Evolutionary conservation across 2,113 vertebrate genomes (phyloP), one percentile per base, ranked within the genome.

Genomic region (Cyprinodon brontotheroides): DNA sequence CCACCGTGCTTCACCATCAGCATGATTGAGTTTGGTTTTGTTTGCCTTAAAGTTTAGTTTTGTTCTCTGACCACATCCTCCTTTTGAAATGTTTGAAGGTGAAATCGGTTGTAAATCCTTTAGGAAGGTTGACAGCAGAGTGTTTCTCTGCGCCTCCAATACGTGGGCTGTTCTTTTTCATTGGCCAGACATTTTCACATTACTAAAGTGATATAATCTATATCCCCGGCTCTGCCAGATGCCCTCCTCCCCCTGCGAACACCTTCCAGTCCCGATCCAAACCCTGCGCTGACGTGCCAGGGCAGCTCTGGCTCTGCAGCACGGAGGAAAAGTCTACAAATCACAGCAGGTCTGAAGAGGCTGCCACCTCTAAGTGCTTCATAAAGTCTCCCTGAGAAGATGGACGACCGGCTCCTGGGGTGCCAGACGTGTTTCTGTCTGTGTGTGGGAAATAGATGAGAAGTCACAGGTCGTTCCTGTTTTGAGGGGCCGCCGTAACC

Each of bases 401-500:
- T 29, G 29, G 29, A 29, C 29, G 29, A 29, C 29, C 29, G 1
- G 29, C 17, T 72, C 22, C 22, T 69, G 64, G 11, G 59, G 47
- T 57, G 64, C 72, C 53, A 65, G 60, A 80, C 48, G 29, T 43
- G 2, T 43, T 66, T 7, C 36, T 57, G 50, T 71, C 8, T 72
- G 45, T 63, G 29, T 61, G 67, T 68, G 70, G 22, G 39, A 7
- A 43, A 71, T 72, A 57, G 81, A 86, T 83, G 80, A 90, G 87
- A 89, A 87, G 75, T 37, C 80, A 65, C 74, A 73, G 72, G 83
- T 88, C 86, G 83, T 69, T 84, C 61, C 78, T 84, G 83, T 78
- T 29, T 81, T 82, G 86, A 82, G 82, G 87, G 79, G 39, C 84
- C 82, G 41, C 74, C 82, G 87, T 81, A 88, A 89, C 79, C 82